phyloP scores from a whole-genome alignment of 2,797 vertebrate species.

The Falco biarmicus region DNA sequence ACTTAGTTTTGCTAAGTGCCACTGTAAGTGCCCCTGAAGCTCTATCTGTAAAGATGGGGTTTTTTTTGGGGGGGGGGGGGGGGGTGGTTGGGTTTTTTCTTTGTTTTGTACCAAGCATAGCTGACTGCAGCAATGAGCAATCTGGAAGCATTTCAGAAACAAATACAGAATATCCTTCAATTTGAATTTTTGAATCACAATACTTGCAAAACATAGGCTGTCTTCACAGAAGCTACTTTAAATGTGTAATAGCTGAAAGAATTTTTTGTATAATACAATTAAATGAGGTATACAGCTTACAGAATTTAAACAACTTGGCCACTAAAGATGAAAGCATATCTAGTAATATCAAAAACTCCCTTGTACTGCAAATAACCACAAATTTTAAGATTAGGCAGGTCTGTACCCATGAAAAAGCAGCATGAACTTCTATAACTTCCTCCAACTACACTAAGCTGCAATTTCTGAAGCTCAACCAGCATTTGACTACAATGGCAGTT shows the following conservation, averaged over 20 bases:
- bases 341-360: neutral
- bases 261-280: neutral
- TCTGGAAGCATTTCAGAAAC: constrained; percentile 17
- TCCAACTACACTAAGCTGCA: neutral
- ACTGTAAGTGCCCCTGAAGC: neutral
- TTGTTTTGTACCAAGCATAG: neutral
- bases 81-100: too few relatives aligned
- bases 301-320: neutral
- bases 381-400: neutral
- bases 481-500: neutral
- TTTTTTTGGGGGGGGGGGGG: neutral
- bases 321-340: neutral
- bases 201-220: neutral
- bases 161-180: neutral
- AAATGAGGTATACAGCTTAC: neutral
- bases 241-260: neutral
- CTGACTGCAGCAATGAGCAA: neutral
- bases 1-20: neutral
- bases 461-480: neutral
- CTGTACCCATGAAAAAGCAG: neutral
- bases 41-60: neutral
- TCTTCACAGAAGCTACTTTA: neutral
- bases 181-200: neutral
- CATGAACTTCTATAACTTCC: neutral
- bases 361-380: neutral